Base-by-base conservation (phyloP, 2,113 vertebrate species). In the Elaphurus davidianus region DNA sequence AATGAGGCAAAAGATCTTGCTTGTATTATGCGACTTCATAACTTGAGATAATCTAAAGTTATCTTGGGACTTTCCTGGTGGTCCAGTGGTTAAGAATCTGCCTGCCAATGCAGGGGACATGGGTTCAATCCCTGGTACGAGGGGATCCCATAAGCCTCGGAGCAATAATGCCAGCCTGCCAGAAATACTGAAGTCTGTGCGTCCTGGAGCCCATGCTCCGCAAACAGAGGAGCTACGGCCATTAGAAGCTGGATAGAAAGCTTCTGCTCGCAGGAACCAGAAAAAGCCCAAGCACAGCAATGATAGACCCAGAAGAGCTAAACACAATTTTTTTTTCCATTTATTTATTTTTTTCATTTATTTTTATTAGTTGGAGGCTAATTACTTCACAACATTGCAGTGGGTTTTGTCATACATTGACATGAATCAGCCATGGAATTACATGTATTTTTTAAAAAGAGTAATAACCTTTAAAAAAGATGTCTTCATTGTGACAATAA, bases 251-350 rank as follows among this genome's bases (percentile, higher is more conserved):
- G 40, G 14, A 43, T 0, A 14, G 71, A 14, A 25, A 13, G 23
- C 36, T 14, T 27, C 71, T 0, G 0, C 40, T 76, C 7, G 21
- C 1, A 0, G 6, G 21, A 76, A 43, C 11, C 27, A 43, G 11
- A 76, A 7, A 43, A 76, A 76, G 23, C 23, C 36, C 36, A 27
- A 76, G 36, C 0, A 0, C 71, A 43, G 36, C 71, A 74, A 43
- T 43, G 71, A 43, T n/a, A 76, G 71, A 43, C 23, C 23, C 36
- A 76, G 21, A 13, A 43, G 1, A 43, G 71, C 12, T 5, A 43
- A 27, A 14, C n/a, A 40, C 19, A 40, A 1, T 40, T 40, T 40
- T 40, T 40, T 40, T 40, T 40, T 40, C 4, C 40, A 40, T 40
- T 40, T 40, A 40, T 40, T 40, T 40, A 40, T 40, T 40, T 40